phyloP scores from a whole-genome alignment of 2,888 invertebrate genomes.

The Pseudococcus jackbeardsleyi region DNA sequence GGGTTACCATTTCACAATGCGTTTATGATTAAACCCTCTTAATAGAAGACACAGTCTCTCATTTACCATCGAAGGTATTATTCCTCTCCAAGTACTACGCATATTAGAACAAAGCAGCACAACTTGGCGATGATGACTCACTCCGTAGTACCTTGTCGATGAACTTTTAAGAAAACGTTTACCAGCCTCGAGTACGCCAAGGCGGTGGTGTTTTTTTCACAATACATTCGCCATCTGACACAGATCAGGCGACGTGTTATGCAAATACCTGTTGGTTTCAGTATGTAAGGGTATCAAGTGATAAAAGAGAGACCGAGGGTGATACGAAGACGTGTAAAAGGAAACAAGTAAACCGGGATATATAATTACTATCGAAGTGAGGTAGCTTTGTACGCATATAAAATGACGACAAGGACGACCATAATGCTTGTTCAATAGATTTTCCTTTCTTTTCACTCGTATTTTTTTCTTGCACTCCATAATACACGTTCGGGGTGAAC shows the following conservation, averaged over 20 bases:
- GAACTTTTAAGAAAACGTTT: background rate
- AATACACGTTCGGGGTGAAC: conserved; percentile 49
- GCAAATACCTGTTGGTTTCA: conserved; percentile 60
- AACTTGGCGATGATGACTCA: background rate
- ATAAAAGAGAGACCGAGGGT: background rate
- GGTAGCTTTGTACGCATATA: conserved; percentile 47
- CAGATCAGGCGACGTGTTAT: background rate
- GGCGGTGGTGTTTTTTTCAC: background rate
- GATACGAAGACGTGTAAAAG: conserved; percentile 17
- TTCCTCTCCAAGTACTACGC: background rate
- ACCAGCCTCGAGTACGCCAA: background rate
- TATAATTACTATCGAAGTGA: conserved; percentile 58
- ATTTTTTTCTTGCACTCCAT: background rate
- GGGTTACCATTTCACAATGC: background rate
- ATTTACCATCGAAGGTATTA: background rate
- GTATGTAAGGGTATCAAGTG: conserved; percentile 22
- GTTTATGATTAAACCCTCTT: background rate
- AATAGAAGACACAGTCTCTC: background rate
- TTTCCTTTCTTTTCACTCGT: conserved; percentile 3
- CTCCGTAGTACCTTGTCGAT: background rate
- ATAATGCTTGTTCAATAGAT: conserved; percentile 58
- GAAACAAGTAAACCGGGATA: background rate
- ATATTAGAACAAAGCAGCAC: background rate
- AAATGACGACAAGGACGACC: background rate
- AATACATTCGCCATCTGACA: background rate